A percentile compares a stretch with the other conserved stretches of the same genome.
These are phyloP conservation scores for Hippolais icterina DNA, from an alignment of 2,113 vertebrate genomes.

Conservation along the genomic window DNA sequence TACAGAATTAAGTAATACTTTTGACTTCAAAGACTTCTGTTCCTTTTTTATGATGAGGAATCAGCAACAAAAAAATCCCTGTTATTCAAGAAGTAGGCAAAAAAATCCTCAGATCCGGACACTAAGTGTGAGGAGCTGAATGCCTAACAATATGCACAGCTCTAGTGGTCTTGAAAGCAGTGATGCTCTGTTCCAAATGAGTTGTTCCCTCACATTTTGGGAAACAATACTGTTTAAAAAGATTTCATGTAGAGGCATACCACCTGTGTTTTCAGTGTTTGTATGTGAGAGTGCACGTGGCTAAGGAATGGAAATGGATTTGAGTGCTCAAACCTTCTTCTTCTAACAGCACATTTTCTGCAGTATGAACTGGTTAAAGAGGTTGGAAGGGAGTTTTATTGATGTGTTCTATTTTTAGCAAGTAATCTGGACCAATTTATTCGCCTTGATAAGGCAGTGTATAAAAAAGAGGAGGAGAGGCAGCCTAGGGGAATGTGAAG, in stretches of 20 bases:
- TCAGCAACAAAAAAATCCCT: background rate
- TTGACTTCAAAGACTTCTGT: background rate
- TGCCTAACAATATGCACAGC: background rate
- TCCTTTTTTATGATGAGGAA: background rate
- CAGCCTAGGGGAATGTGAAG: background rate
- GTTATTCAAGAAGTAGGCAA: background rate
- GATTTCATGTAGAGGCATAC: background rate
- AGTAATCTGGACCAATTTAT: slow-evolving; percentile 31
- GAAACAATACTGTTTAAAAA: background rate
- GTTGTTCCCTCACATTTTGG: background rate
- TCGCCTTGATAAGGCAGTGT: background rate
- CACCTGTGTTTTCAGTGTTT: background rate
- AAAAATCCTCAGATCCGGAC: background rate
- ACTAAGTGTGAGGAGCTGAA: background rate
- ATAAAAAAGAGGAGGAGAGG: background rate
- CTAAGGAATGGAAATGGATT: background rate
- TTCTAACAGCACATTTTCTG: background rate
- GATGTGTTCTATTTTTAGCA: slow-evolving; percentile 41
- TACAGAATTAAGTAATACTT: slow-evolving; percentile 4
- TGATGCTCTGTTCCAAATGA: background rate
- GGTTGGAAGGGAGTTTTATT: slow-evolving; percentile 4
- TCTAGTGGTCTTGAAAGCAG: background rate
- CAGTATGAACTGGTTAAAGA: background rate
- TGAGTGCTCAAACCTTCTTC: background rate
- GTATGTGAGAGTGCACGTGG: background rate